These are phyloP conservation scores for Heteromurus nitidus DNA, from an alignment of 2,888 invertebrate genomes.

Conservation along the genomic window DNA sequence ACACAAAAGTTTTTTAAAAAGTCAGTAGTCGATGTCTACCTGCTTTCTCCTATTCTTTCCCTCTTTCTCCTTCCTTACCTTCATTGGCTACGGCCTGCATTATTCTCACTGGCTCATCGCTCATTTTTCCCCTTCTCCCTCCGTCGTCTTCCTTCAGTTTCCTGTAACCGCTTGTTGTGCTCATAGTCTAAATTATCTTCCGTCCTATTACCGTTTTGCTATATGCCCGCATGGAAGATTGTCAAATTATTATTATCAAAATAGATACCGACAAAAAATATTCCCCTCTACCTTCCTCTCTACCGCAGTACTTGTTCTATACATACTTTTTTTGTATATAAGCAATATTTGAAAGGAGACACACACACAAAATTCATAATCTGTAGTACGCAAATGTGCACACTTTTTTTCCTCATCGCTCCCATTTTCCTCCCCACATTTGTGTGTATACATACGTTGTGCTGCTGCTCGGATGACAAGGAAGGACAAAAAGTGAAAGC, in stretches of 20 bases:
- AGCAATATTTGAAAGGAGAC: too few species aligned
- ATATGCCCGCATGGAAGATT: too few species aligned
- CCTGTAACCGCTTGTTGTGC: neutral
- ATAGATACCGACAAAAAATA: too few species aligned
- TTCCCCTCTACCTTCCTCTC: too few species aligned
- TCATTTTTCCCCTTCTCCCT: neutral
- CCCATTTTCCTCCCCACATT: slow-evolving; percentile 5
- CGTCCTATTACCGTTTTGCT: too few species aligned
- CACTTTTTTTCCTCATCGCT: neutral
- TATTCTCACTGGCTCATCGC: slow-evolving; percentile 12
- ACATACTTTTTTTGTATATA: too few species aligned
- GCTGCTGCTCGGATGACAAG: neutral
- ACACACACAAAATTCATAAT: slow-evolving; percentile 50
- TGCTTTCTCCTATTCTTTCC: slow-evolving; percentile 2
- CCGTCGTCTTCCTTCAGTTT: too few species aligned
- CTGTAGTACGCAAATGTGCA: slow-evolving; percentile 24
- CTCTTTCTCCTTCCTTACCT: slow-evolving; percentile 5
- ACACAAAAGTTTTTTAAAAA: slow-evolving; percentile 9
- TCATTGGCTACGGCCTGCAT: too few species aligned
- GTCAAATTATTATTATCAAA: too few species aligned
- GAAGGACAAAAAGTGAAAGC: slow-evolving; percentile 37
- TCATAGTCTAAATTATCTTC: too few species aligned
- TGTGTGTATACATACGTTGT: slow-evolving; percentile 36
- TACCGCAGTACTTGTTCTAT: too few species aligned
- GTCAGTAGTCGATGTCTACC: slow-evolving; percentile 23